Conservation (phyloP, 1,140 invertebrate species). For the Phocides pigmalion region DNA sequence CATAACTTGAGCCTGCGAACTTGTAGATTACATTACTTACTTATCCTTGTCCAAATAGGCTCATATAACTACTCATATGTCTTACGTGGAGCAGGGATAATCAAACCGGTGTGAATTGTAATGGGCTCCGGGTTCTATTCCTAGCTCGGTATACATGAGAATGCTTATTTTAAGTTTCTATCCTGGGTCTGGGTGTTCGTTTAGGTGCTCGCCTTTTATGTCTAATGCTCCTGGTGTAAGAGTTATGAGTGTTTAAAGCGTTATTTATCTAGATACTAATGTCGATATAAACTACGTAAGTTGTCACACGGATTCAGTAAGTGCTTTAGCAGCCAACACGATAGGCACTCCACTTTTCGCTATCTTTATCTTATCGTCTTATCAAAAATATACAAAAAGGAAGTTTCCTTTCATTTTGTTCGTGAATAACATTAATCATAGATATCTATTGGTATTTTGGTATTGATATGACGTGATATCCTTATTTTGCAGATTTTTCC, state of each 20-base stretch:
- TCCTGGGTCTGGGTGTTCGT: too few species aligned
- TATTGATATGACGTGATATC: background rate
- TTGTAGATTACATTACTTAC: background rate
- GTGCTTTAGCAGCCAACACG: background rate
- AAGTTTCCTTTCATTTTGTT: background rate
- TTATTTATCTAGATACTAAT: background rate
- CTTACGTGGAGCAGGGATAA: too few species aligned
- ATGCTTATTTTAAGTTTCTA: too few species aligned
- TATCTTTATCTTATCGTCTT: slow-evolving; percentile 8
- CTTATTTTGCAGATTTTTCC: slow-evolving; percentile 10
- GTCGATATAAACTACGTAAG: background rate
- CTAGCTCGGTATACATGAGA: too few species aligned
- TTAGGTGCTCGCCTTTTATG: too few species aligned
- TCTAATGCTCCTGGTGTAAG: too few species aligned
- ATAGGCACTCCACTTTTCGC: background rate
- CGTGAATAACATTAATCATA: slow-evolving; percentile 11
- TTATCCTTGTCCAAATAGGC: background rate
- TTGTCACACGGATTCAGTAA: background rate
- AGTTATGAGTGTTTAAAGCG: too few species aligned
- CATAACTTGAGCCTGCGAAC: slow-evolving; percentile 1
- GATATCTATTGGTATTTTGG: slow-evolving; percentile 14
- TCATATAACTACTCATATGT: too few species aligned
- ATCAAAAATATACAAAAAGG: slow-evolving; percentile 3
- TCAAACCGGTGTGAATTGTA: too few species aligned
- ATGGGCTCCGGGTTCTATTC: too few species aligned